phyloP scores from a whole-genome alignment of 2,888 invertebrate genomes.

The Agrenia bidenticulata region DNA sequence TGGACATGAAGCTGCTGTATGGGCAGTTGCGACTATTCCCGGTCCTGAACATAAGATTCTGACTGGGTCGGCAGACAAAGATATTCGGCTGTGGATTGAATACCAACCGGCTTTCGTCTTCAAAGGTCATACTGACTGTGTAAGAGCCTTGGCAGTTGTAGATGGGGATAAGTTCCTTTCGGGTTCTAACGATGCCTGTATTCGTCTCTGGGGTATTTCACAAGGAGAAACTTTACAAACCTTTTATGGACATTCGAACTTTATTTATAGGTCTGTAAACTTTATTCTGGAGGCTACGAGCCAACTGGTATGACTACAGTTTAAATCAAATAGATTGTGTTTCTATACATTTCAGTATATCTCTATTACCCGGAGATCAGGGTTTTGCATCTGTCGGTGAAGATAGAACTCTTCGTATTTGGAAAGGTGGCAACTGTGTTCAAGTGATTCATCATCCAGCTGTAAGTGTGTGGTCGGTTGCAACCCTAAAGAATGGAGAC shows the following conservation, averaged over 20 bases:
- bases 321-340: no score
- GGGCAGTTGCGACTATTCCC: slow-evolving; percentile 64
- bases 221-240: slow-evolving; percentile 74
- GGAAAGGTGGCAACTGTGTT: slow-evolving; percentile 65
- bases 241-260: slow-evolving; percentile 81
- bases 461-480: slow-evolving; percentile 85
- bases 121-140: slow-evolving; percentile 87
- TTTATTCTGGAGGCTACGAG: background rate
- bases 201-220: slow-evolving; percentile 77
- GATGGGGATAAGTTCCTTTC: slow-evolving; percentile 77
- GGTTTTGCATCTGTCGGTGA: slow-evolving; percentile 84
- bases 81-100: slow-evolving; percentile 78
- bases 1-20: slow-evolving; percentile 73
- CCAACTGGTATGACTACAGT: background rate
- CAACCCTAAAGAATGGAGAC: slow-evolving; percentile 80
- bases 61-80: slow-evolving; percentile 91
- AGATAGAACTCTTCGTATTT: slow-evolving; percentile 80
- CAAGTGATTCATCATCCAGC: slow-evolving; percentile 69
- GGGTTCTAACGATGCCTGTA: slow-evolving; percentile 86
- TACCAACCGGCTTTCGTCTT: slow-evolving; percentile 63
- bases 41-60: slow-evolving; percentile 59
- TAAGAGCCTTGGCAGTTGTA: slow-evolving; percentile 74
- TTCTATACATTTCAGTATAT: slow-evolving; percentile 55
- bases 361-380: slow-evolving; percentile 56
- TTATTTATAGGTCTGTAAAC: slow-evolving; percentile 71